Percentiles rank a stretch among this genome's conserved stretches.
phyloP scores from a whole-genome alignment of 2,888 invertebrate species.

The Microctonus hyperodae region DNA sequence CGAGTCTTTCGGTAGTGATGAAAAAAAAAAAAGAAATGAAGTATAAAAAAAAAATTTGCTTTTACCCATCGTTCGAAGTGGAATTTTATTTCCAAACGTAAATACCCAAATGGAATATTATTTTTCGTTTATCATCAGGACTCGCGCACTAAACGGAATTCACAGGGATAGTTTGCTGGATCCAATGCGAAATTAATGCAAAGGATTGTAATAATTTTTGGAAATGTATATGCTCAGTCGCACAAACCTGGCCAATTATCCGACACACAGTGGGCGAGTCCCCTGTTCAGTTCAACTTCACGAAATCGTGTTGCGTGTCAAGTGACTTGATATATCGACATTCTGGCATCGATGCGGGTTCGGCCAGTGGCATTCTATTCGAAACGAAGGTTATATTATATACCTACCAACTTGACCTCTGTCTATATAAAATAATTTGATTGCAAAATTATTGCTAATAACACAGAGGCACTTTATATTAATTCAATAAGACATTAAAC shows the following conservation, averaged over 20 bases:
- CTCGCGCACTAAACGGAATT: slow-evolving; percentile 12
- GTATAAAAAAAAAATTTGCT: too few species aligned
- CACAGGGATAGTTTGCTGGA: slow-evolving; percentile 16
- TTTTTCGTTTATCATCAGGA: background rate
- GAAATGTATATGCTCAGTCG: slow-evolving; percentile 28
- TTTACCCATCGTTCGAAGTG: background rate
- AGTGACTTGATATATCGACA: slow-evolving; percentile 41
- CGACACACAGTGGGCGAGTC: slow-evolving; percentile 42
- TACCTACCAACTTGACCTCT: background rate
- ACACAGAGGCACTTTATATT: background rate
- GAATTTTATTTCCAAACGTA: slow-evolving; percentile 14
- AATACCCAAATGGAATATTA: slow-evolving; percentile 27
- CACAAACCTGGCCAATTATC: slow-evolving; percentile 30
- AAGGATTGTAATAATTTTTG: slow-evolving; percentile 33
- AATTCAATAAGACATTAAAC: background rate
- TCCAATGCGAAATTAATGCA: slow-evolving; percentile 30
- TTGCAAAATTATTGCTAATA: background rate
- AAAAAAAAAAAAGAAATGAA: slow-evolving; percentile 7
- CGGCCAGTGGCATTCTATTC: slow-evolving; percentile 22
- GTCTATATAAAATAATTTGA: background rate
- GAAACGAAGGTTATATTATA: slow-evolving; percentile 7
- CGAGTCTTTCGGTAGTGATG: background rate
- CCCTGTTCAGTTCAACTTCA: slow-evolving; percentile 39
- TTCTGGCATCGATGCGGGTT: slow-evolving; percentile 41
- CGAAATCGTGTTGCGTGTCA: slow-evolving; percentile 43